phyloP scores from a whole-genome alignment of 1,140 invertebrate species.

The Saccostrea cuccullata region DNA sequence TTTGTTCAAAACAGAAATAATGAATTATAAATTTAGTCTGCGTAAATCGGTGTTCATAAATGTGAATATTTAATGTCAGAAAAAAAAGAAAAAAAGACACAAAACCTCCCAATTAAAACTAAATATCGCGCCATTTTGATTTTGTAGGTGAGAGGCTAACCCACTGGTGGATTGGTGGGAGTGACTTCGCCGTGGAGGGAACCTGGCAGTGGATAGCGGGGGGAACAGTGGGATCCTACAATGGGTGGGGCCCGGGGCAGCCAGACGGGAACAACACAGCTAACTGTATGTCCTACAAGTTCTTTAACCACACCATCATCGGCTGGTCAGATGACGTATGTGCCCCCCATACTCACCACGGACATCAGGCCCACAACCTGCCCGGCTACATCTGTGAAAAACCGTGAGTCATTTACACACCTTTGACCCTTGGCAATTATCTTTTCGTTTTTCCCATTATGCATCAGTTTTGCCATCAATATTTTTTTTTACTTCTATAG shows the following conservation, averaged over 20 bases:
- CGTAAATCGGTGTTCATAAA: too few species aligned
- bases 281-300: conserved; percentile 28
- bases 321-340: conserved; percentile 28
- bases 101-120: too few species aligned
- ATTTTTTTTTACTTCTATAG: too few species aligned
- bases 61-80: too few species aligned
- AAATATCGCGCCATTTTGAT: not conserved
- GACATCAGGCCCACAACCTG: not conserved
- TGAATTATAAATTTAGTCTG: too few species aligned
- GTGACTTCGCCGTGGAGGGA: conserved; percentile 37
- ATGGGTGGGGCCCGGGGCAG: conserved; percentile 14
- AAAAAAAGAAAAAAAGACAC: too few species aligned
- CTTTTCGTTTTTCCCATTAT: too few species aligned
- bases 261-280: conserved; percentile 31
- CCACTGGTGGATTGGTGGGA: conserved; percentile 8
- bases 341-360: not conserved
- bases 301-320: conserved; percentile 2
- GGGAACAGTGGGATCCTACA: not conserved
- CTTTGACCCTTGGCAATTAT: too few species aligned
- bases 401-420: not conserved
- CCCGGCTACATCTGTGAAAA: conserved; percentile 34
- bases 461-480: too few species aligned
- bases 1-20: too few species aligned
- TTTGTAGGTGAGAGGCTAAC: not conserved
- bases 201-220: conserved; percentile 13